These are phyloP conservation scores for Solenopsis invicta DNA, from an alignment of 1,140 invertebrate genomes.

Conservation along the genomic window DNA sequence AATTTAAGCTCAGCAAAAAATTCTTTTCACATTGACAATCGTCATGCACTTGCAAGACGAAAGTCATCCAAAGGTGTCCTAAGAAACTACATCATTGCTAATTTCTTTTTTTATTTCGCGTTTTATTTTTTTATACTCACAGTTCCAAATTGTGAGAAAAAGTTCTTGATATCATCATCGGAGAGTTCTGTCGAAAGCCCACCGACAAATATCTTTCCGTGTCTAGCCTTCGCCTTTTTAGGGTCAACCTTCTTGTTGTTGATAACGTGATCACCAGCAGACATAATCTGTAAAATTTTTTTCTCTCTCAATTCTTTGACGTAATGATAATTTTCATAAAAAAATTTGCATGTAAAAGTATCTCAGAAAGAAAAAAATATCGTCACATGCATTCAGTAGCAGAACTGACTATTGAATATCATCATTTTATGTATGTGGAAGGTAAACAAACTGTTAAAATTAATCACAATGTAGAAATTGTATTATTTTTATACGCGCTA, in stretches of 20 bases:
- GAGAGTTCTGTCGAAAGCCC: conserved; percentile 95
- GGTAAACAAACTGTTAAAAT: conserved; percentile 8
- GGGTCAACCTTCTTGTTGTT: conserved; percentile 98
- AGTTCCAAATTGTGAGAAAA: conserved; percentile 96
- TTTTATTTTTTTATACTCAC: conserved; percentile 87
- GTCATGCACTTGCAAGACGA: too few relatives aligned
- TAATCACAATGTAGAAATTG: conserved; percentile 3
- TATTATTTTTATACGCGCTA: conserved; percentile 24
- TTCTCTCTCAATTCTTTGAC: not conserved
- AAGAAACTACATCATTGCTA: too few relatives aligned
- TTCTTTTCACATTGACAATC: too few relatives aligned
- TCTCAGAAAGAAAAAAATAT: conserved; percentile 72
- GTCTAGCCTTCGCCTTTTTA: conserved; percentile 97
- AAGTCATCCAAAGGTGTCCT: too few relatives aligned
- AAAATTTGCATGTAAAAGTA: conserved; percentile 12
- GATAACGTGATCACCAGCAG: conserved; percentile 94
- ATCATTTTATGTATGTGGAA: conserved; percentile 62
- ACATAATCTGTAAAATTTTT: conserved; percentile 88
- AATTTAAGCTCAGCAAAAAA: too few relatives aligned
- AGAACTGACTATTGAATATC: conserved; percentile 84
- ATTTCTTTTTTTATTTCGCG: too few relatives aligned
- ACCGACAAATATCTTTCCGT: conserved; percentile 98
- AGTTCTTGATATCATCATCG: conserved; percentile 97
- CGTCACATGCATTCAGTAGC: conserved; percentile 85
- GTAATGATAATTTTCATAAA: not conserved